Evolutionary conservation across 2,888 invertebrate genomes (phyloP).

Genomic region (Meloe dianella): DNA sequence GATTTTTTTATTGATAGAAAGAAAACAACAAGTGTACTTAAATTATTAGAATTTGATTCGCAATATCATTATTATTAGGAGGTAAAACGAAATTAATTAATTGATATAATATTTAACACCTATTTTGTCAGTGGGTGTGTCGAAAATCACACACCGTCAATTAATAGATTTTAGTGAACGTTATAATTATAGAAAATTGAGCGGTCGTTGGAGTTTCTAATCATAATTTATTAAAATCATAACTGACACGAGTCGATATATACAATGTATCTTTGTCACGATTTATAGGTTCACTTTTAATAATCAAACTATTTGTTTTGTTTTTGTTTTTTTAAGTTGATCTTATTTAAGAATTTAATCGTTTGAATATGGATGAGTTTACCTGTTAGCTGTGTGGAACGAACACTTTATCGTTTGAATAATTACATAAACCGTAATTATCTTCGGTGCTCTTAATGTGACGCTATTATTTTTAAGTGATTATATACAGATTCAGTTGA

Average conservation of each 20-base stretch:
- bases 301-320: slow-evolving; percentile 23
- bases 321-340: no score
- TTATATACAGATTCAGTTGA: neutral
- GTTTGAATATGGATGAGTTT: slow-evolving; percentile 25
- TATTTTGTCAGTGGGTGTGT: neutral
- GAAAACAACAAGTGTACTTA: no score
- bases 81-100: neutral
- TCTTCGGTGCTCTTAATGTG: neutral
- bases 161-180: neutral
- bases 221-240: slow-evolving; percentile 29
- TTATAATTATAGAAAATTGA: slow-evolving; percentile 25
- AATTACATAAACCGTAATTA: slow-evolving; percentile 14
- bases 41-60: no score
- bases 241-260: slow-evolving; percentile 27
- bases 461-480: neutral
- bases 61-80: no score
- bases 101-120: neutral
- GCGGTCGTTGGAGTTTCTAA: slow-evolving; percentile 23
- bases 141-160: neutral
- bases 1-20: neutral
- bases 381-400: slow-evolving; percentile 8
- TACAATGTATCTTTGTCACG: slow-evolving; percentile 21
- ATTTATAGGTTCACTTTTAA: slow-evolving; percentile 30
- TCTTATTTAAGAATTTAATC: slow-evolving; percentile 21
- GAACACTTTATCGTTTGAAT: slow-evolving; percentile 22